A percentile compares a stretch with the other conserved stretches of the same genome.
phyloP scores from a whole-genome alignment of 2,113 vertebrate species.

The Probosciger aterrimus region DNA sequence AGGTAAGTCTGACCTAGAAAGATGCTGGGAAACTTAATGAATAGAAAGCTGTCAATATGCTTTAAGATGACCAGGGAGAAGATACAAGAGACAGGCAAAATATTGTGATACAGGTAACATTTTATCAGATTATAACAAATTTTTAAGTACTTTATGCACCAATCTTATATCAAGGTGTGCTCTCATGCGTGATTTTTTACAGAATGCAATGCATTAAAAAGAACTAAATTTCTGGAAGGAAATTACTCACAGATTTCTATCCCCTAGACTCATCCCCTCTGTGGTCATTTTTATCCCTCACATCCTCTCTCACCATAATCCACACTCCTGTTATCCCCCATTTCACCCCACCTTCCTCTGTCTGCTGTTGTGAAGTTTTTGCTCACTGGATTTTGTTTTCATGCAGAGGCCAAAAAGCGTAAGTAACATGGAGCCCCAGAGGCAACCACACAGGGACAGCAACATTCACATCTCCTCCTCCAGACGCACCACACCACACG shows the following conservation, averaged over 20 bases:
- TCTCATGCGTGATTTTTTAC: neutral
- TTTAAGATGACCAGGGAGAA: constrained; percentile 1
- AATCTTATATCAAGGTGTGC: neutral
- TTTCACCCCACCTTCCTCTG: neutral
- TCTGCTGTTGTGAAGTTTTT: neutral
- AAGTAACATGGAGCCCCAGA: neutral
- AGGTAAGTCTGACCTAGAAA: neutral
- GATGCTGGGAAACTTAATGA: neutral
- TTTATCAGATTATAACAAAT: neutral
- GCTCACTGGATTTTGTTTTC: constrained; percentile 8
- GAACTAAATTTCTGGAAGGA: neutral
- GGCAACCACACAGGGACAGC: fast-evolving
- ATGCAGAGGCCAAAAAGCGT: neutral
- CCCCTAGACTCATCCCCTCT: neutral
- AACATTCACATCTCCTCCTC: neutral
- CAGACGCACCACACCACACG: neutral
- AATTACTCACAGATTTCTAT: neutral
- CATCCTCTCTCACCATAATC: neutral
- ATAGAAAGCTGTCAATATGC: neutral
- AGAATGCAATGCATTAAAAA: neutral
- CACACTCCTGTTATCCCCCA: neutral
- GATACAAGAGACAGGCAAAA: neutral
- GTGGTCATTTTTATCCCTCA: neutral
- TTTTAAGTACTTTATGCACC: neutral
- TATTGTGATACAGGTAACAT: neutral